Conservation (phyloP, 2,888 invertebrate species). For the Sicus ferrugineus region DNA sequence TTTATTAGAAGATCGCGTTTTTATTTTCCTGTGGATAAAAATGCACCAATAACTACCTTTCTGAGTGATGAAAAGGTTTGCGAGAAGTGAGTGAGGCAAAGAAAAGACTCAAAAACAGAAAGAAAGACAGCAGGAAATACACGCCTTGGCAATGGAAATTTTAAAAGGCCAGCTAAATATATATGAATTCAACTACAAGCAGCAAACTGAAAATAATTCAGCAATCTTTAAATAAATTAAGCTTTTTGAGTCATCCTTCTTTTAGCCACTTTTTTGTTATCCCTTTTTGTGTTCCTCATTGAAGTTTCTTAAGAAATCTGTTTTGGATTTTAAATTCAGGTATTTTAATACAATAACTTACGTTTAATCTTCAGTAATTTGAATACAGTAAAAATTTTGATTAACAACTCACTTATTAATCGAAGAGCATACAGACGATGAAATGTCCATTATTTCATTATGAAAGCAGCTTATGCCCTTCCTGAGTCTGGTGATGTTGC, state of each 20-base stretch:
- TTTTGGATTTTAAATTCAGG: background rate
- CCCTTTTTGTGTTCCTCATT: background rate
- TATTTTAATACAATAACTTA: background rate
- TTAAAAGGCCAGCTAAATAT: background rate
- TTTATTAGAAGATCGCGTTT: slow-evolving; percentile 38
- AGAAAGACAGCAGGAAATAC: background rate
- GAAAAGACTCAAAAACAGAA: background rate
- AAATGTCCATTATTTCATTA: too few relatives aligned
- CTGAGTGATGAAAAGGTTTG: too few relatives aligned
- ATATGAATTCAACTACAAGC: background rate
- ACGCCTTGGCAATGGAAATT: background rate
- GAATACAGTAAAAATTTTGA: too few relatives aligned
- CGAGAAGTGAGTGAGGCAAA: background rate
- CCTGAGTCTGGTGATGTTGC: background rate
- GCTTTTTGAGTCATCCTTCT: background rate
- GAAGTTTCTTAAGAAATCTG: too few relatives aligned
- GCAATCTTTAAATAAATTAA: background rate
- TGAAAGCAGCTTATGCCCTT: slow-evolving; percentile 8
- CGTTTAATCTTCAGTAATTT: too few relatives aligned
- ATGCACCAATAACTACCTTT: too few relatives aligned
- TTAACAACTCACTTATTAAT: too few relatives aligned
- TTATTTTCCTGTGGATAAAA: background rate
- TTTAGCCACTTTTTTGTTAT: background rate
- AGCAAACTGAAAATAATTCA: background rate
- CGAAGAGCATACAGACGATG: too few relatives aligned